Conservation (phyloP, 1,140 invertebrate genomes). For the Euwallacea similis region DNA sequence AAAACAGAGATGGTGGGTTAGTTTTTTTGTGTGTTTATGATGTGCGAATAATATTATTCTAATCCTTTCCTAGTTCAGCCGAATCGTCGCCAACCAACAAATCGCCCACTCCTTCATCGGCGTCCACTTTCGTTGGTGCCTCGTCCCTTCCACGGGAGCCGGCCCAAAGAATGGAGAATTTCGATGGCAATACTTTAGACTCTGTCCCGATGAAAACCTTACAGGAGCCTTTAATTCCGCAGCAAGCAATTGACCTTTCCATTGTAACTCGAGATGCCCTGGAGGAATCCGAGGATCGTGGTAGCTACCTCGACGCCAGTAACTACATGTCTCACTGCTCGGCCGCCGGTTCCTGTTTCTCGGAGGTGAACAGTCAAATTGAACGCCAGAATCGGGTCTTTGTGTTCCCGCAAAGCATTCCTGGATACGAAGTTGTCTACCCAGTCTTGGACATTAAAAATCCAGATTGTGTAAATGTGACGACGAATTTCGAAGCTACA, state of each 20-base stretch:
- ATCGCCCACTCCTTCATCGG: slow-evolving; percentile 15
- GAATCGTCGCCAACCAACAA: background rate
- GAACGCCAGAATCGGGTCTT: slow-evolving; percentile 41
- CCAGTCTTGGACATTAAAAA: background rate
- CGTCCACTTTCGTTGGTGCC: slow-evolving; percentile 3
- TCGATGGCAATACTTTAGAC: slow-evolving; percentile 15
- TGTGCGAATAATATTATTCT: too few species aligned
- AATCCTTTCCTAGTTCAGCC: too few species aligned
- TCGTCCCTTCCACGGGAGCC: background rate
- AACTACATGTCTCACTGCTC: slow-evolving; percentile 41
- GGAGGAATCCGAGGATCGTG: background rate
- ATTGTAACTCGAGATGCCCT: background rate
- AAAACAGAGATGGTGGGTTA: background rate
- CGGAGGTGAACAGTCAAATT: slow-evolving; percentile 26
- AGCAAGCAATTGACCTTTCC: slow-evolving; percentile 16
- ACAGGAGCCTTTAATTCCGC: background rate
- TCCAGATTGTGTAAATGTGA: background rate
- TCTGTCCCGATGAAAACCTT: background rate
- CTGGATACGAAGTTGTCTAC: slow-evolving; percentile 48
- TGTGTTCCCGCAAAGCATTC: slow-evolving; percentile 47
- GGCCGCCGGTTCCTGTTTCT: slow-evolving; percentile 39
- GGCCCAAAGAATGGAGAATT: background rate
- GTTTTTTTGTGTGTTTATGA: too few species aligned
- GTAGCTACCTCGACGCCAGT: slow-evolving; percentile 18
- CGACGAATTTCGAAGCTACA: background rate